Conservation (phyloP, 2,113 vertebrate species). For the Catharus minimus region DNA sequence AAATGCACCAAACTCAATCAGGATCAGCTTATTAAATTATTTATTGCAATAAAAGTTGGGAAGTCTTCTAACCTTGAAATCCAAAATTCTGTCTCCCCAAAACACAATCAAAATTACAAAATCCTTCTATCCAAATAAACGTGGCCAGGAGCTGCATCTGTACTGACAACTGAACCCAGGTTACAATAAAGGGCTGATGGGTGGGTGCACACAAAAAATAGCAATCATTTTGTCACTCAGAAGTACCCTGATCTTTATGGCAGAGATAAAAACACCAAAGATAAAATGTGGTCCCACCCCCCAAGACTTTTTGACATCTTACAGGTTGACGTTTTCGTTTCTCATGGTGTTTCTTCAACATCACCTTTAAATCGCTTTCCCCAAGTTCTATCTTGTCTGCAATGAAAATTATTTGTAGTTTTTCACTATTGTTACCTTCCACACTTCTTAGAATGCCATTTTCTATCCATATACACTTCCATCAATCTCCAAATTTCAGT, state of each 20-base stretch:
- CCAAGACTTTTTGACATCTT: constrained; percentile 42
- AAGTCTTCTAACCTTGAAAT: neutral
- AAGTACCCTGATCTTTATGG: neutral
- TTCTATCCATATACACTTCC: neutral
- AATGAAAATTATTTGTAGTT: neutral
- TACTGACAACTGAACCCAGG: neutral
- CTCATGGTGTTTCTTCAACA: constrained; percentile 91
- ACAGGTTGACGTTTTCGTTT: constrained; percentile 94
- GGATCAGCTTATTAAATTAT: neutral
- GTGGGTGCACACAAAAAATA: neutral
- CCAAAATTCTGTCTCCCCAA: neutral
- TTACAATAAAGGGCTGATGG: neutral
- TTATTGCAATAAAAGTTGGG: neutral
- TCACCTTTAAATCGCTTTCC: constrained; percentile 86
- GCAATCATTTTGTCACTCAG: neutral
- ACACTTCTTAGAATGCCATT: neutral
- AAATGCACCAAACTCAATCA: neutral
- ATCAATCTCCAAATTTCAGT: neutral
- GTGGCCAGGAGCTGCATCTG: neutral
- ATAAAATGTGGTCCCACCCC: neutral
- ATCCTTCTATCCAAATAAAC: neutral
- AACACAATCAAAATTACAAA: neutral
- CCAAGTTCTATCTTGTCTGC: constrained; percentile 90
- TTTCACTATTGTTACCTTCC: neutral
- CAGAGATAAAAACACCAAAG: neutral